Evolutionary conservation across 1,140 invertebrate genomes (phyloP).

Genomic region (Diuraphis noxia): DNA sequence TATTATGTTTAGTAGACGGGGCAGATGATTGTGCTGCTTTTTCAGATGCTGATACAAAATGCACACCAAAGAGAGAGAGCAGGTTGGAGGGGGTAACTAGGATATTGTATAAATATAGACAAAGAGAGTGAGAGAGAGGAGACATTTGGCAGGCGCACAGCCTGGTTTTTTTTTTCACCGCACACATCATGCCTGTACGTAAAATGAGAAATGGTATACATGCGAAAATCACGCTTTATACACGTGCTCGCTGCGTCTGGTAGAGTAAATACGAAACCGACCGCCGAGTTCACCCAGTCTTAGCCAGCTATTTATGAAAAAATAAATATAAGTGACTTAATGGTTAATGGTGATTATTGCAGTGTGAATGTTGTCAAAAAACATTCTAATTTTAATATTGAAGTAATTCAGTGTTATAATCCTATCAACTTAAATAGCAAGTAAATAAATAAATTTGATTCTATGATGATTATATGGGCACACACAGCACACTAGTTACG

Average conservation of each 20-base stretch:
- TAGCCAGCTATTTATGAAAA: neutral
- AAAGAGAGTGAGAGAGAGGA: neutral
- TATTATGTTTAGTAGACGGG: neutral
- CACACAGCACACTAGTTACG: neutral
- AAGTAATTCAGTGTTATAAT: no score
- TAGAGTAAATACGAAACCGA: neutral
- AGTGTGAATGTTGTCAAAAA: neutral
- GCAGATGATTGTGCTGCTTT: neutral
- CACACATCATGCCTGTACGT: neutral
- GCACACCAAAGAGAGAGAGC: neutral
- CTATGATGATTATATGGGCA: neutral
- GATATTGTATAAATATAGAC: no score
- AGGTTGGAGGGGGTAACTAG: no score
- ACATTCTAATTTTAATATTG: neutral
- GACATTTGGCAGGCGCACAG: neutral
- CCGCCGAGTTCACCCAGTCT: neutral
- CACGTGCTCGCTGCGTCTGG: constrained; percentile 14
- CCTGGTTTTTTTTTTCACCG: constrained; percentile 3
- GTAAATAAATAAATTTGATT: neutral
- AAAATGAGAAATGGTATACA: constrained; percentile 40
- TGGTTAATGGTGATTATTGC: neutral
- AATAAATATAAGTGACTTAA: neutral
- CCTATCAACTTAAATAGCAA: no score
- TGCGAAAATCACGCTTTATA: constrained; percentile 42
- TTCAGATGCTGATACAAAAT: neutral